phyloP scores from a whole-genome alignment of 1,140 invertebrate species.

The Anthonomus grandis region DNA sequence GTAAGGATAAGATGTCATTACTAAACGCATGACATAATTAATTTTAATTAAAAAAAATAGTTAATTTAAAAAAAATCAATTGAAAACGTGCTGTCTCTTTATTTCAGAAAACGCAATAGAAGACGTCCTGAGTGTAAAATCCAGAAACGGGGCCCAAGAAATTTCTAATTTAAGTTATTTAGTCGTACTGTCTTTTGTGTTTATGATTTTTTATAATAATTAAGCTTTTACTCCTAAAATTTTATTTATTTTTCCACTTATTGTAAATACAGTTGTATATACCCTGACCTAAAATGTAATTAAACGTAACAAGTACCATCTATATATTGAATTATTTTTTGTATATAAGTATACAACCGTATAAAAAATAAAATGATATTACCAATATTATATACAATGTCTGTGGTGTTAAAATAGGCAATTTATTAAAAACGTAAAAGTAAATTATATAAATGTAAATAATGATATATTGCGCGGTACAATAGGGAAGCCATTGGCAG shows the following conservation, averaged over 20 bases:
- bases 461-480: no score
- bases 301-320: constrained; percentile 9
- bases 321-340: constrained; percentile 14
- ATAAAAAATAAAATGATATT: constrained; percentile 18
- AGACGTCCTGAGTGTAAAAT: constrained; percentile 16
- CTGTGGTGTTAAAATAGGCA: constrained; percentile 27
- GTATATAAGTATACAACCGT: constrained; percentile 24
- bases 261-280: constrained; percentile 24
- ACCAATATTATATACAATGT: constrained; percentile 28
- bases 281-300: constrained; percentile 10
- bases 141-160: constrained; percentile 4
- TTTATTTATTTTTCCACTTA: constrained; percentile 13
- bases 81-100: no score
- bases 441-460: no score
- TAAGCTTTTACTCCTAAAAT: background rate
- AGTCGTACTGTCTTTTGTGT: background rate
- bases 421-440: no score
- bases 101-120: constrained; percentile 24
- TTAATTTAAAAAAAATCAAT: no score
- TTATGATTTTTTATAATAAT: background rate
- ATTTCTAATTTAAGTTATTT: background rate
- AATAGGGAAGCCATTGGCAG: no score
- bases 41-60: no score
- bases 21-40: no score
- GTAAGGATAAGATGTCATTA: constrained; percentile 7